Evolutionary conservation across 2,888 invertebrate species (phyloP).

Genomic region (Cantharis lateralis): DNA sequence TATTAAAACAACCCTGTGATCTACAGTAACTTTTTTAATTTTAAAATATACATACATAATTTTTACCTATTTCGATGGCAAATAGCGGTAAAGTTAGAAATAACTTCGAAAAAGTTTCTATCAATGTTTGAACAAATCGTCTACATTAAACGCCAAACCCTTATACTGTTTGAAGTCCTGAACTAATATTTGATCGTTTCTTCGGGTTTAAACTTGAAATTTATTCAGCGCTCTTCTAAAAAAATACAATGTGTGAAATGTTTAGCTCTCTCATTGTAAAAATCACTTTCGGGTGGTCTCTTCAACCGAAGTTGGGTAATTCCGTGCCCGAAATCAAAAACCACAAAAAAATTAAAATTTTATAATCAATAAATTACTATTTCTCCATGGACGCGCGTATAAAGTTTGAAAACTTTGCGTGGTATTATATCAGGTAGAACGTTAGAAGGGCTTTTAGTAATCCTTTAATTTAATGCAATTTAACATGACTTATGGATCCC

Average conservation of each 20-base stretch:
- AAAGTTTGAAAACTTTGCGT: background rate
- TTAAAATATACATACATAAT: background rate
- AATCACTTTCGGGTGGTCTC: background rate
- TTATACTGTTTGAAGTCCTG: constrained; percentile 26
- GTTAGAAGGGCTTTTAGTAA: background rate
- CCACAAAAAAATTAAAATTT: background rate
- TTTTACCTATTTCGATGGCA: background rate
- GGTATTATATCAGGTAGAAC: background rate
- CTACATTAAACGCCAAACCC: constrained; percentile 18
- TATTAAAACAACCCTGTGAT: background rate
- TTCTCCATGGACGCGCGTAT: background rate
- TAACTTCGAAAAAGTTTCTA: background rate
- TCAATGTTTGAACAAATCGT: background rate
- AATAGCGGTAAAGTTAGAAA: background rate
- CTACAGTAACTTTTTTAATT: background rate
- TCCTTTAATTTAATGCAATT: background rate
- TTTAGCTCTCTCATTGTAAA: background rate
- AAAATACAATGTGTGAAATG: background rate
- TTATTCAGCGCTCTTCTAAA: background rate
- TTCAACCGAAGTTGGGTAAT: background rate
- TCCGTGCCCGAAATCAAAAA: too few relatives aligned
- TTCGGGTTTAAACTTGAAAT: background rate
- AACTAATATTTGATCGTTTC: constrained; percentile 24
- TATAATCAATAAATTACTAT: background rate
- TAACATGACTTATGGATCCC: background rate